A percentile compares a stretch with the other conserved stretches of the same genome.
Evolutionary conservation across 2,113 vertebrate genomes (phyloP).

Genomic region (Upupa epops): DNA sequence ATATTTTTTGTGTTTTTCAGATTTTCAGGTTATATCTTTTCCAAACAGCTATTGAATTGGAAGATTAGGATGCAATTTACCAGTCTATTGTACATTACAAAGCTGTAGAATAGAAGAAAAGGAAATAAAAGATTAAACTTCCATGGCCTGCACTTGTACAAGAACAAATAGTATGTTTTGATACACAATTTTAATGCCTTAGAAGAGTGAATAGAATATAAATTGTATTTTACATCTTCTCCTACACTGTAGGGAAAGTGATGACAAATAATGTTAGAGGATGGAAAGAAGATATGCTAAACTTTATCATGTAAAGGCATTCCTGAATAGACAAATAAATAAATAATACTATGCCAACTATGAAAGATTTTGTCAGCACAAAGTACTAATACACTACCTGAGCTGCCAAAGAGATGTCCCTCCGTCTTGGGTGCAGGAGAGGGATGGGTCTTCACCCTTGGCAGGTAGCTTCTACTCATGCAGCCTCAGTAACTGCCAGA

Average conservation of each 20-base stretch:
- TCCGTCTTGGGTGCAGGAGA: no score
- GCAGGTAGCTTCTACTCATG: background rate
- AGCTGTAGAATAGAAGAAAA: background rate
- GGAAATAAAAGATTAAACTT: background rate
- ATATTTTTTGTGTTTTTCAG: background rate
- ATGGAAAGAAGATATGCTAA: background rate
- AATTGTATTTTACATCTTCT: background rate
- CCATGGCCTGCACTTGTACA: fast-evolving
- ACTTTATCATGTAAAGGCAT: background rate
- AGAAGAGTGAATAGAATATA: background rate
- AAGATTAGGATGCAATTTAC: background rate
- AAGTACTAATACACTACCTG: no score
- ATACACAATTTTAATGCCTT: background rate
- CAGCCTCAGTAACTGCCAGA: background rate
- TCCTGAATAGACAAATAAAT: background rate
- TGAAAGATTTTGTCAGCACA: background rate
- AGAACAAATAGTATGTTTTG: background rate
- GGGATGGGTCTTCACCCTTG: fast-evolving
- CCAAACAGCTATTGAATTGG: background rate
- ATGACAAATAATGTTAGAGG: background rate
- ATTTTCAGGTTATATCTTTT: background rate
- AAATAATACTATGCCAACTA: background rate
- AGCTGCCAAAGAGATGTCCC: background rate
- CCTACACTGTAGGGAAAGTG: background rate
- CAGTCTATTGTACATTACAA: background rate